Evolutionary conservation across 2,797 vertebrate species (phyloP), one percentile per base, ranked within the genome.

Genomic region (Myotis myotis): DNA sequence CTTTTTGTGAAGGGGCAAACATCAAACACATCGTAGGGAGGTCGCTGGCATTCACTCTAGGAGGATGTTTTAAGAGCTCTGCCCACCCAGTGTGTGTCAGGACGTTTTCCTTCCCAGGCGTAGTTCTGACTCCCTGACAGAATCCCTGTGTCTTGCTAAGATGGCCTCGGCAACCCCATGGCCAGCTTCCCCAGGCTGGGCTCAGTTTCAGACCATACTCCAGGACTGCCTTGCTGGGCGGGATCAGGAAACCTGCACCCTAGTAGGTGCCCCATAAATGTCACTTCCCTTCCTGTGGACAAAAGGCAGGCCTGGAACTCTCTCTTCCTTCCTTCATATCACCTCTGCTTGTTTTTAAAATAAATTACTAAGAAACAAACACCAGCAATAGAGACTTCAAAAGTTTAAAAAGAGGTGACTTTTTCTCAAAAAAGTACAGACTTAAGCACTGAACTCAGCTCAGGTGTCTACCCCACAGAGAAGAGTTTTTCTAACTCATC

Each of bases 271-370:
- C 81, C 71, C 80, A 38, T 76, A 49, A 51, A 75, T 51, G 88
- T 41, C 49, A 38, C 72, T 93, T 93, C 57, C 30, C 38, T 88
- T 60, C 60, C 60, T 62, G 68, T 28, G 70, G 33, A 57, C 47
- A 79, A 33, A 33, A 84, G 75, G 38, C 23, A 57, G 30, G 33
- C 38, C n/a, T 51, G 87, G 44, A 84, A 49, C 80, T 93, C 75
- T 66, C 57, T 62, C 23, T 60, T 87, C 68, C 36, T 66, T 95
- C 93, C 78, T 91, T 87, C 28, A 4, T 51, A 23, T 87, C 53
- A 94, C 20, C 44, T 87, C 60, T 74, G 70, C n/a, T 82, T 93
- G 25, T 75, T 93, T 96, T 76, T 66, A 66, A 91, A 95, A 85
- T n/a, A 85, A 85, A 84, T 79, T 57, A 70, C 22, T 41, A 44